Base-by-base conservation (phyloP, 2,113 vertebrate species). In the Microcebus jonahi region DNA sequence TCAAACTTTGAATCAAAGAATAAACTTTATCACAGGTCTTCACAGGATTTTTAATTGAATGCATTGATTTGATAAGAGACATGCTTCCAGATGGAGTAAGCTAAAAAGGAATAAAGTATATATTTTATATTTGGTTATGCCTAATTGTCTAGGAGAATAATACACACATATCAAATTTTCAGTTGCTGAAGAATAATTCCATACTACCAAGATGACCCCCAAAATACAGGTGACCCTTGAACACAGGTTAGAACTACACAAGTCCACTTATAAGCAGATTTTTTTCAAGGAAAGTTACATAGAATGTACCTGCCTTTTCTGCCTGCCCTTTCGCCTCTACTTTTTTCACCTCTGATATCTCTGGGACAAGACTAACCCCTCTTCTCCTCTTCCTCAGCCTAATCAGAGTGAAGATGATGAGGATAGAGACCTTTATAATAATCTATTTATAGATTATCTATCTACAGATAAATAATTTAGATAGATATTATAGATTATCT, bases 11-110 rank as follows among this genome's bases (percentile, higher is more conserved):
- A 97, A 99, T 99, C 95, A 99, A 98, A 17, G 98, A 99, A 98
- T 99, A 99, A 55, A 99, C 99, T 92, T 99, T 99, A 97, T 99
- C 99, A 98, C 99, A 99, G 8, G 99, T 99, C 98, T 99, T 99
- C 67, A 99, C 99, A 86, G 99, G 99, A 97, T 99, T 99, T 98
- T 99, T 99, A 96, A 99, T 99, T 97, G 99, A 97, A 90, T 99
- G 99, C 99, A 99, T 99, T 92, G 99, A 99, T 97, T 99, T 99
- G 96, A 99, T 98, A 97, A 99, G 88, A 94, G 99, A 99, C 93
- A 99, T 98, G 95, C 99, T 99, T 95, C 98, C 99, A 93, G 99
- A 99, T 29, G 99, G 99, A 92, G 99, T 99, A 91, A 99, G 99
- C 99, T 99, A 97, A 23, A 98, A 97, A 98, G 93, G 48, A 98